Conservation (phyloP, 2,888 invertebrate genomes). For the Tipula vernalis region DNA sequence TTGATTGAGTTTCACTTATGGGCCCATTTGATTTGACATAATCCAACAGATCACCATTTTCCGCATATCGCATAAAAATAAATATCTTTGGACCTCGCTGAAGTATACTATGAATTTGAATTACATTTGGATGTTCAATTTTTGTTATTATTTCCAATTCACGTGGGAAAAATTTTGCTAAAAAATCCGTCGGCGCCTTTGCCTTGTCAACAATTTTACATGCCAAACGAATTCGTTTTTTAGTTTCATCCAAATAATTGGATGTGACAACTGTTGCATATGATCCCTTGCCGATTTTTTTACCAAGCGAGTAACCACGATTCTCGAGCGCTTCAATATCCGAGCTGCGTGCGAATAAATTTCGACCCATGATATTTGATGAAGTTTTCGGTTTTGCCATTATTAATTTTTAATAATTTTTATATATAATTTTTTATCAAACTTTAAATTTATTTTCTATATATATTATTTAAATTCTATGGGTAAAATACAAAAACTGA, state of each 20-base stretch:
- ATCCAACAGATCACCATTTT: conserved; percentile 80
- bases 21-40: conserved; percentile 67
- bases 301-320: conserved; percentile 67
- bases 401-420: not conserved
- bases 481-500: not conserved
- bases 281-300: conserved; percentile 83
- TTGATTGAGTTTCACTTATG: conserved; percentile 65
- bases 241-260: conserved; percentile 60
- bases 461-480: not conserved
- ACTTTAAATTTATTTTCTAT: not conserved
- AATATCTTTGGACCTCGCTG: conserved; percentile 73
- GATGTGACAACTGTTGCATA: conserved; percentile 85
- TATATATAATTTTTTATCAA: not conserved
- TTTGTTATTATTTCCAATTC: conserved; percentile 82
- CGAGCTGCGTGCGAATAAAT: conserved; percentile 57
- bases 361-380: not conserved
- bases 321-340: conserved; percentile 76
- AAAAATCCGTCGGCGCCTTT: conserved; percentile 78
- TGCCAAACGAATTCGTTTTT: conserved; percentile 52
- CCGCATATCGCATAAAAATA: conserved; percentile 84
- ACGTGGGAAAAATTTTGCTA: conserved; percentile 85
- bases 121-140: conserved; percentile 82
- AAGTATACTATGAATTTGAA: conserved; percentile 77
- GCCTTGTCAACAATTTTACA: conserved; percentile 88
- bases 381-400: conserved; percentile 7